These are phyloP conservation scores for Cladorhizidae sp. DNA, from an alignment of 37 sponge, comb jelly and placozoan genomes.

Conservation along the genomic window DNA sequence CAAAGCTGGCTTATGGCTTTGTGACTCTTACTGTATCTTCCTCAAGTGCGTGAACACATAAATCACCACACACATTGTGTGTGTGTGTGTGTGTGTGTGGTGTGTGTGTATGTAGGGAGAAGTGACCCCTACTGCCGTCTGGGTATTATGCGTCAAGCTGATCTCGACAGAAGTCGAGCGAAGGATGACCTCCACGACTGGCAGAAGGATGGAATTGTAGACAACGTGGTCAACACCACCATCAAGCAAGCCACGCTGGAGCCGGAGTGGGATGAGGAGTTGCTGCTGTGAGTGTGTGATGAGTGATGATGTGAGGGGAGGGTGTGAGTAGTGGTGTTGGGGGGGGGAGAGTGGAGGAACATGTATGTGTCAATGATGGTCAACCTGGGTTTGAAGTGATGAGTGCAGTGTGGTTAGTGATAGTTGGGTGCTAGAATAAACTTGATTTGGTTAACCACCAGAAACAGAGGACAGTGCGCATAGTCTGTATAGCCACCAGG, in stretches of 20 bases:
- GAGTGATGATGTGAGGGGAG: background rate
- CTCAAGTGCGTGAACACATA: too few species aligned
- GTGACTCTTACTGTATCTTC: too few species aligned
- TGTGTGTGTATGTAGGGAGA: conserved; percentile 36
- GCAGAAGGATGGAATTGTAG: conserved; percentile 30
- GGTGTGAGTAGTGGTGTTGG: background rate
- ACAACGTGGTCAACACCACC: conserved; percentile 10
- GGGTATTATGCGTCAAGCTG: conserved; percentile 22
- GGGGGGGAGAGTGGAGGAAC: background rate
- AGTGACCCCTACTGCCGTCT: conserved; percentile 73
- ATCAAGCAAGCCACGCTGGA: conserved; percentile 45
- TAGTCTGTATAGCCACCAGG: too few species aligned
- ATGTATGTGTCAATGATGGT: too few species aligned
- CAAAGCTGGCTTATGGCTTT: too few species aligned
- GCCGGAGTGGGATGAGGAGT: conserved; percentile 59
- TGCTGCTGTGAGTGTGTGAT: conserved; percentile 55
- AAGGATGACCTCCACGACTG: conserved; percentile 29
- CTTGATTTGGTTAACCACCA: too few species aligned
- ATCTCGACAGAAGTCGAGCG: conserved; percentile 4
- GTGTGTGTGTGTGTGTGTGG: background rate
- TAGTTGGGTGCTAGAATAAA: too few species aligned
- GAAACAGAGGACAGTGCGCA: too few species aligned
- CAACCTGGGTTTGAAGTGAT: too few species aligned
- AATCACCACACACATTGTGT: too few species aligned
- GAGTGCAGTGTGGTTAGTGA: too few species aligned